Evolutionary conservation across 92 coral and sea anemone genomes (phyloP).

Genomic region (Phenganax stokvisi): DNA sequence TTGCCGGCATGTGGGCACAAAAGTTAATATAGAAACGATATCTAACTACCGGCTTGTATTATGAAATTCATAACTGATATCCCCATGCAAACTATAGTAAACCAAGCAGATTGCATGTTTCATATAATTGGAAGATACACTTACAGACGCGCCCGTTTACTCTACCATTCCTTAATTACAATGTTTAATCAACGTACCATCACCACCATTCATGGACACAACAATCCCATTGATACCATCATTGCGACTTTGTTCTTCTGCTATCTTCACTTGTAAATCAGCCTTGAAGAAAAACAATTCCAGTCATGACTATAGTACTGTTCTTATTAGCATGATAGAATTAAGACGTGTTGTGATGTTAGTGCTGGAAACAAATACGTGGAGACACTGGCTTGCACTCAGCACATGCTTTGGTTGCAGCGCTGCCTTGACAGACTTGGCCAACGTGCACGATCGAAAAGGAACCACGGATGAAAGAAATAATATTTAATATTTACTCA

Average conservation of each 20-base stretch:
- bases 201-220: slow-evolving; percentile 58
- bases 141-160: background rate
- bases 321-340: background rate
- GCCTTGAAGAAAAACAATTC: slow-evolving; percentile 52
- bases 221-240: slow-evolving; percentile 67
- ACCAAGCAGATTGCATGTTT: too few species aligned
- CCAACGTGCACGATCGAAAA: too few species aligned
- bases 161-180: background rate
- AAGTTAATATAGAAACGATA: background rate
- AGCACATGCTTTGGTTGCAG: too few species aligned
- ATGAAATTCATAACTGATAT: too few species aligned
- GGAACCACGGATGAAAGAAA: too few species aligned
- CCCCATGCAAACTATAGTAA: too few species aligned
- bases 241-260: slow-evolving; percentile 82
- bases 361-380: too few species aligned
- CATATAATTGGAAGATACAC: too few species aligned
- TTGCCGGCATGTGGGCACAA: background rate
- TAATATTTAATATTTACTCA: too few species aligned
- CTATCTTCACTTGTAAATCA: slow-evolving; percentile 91
- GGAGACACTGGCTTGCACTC: too few species aligned
- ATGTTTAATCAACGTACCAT: slow-evolving; percentile 48
- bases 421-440: too few species aligned
- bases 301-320: background rate
- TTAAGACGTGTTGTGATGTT: background rate
- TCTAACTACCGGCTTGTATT: too few species aligned